A percentile compares a stretch with the other conserved stretches of the same genome.
Evolutionary conservation across 1,140 invertebrate genomes (phyloP).

Genomic region (Radopholus similis): DNA sequence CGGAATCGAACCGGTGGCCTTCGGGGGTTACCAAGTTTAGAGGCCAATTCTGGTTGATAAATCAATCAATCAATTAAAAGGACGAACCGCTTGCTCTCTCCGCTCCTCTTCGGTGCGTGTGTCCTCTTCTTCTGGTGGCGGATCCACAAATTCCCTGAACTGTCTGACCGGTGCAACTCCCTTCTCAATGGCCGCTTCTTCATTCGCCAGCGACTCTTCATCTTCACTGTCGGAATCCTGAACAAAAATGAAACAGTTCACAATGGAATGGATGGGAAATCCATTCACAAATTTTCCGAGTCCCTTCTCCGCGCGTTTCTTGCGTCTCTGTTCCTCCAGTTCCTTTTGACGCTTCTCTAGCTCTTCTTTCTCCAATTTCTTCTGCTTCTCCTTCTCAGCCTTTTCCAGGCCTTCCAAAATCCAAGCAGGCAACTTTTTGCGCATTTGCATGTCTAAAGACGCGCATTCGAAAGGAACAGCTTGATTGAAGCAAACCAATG

Average conservation of each 20-base stretch:
- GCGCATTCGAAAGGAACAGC: neutral
- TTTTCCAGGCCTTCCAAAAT: conserved; percentile 91
- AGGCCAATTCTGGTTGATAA: neutral
- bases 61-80: neutral
- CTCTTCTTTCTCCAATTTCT: conserved; percentile 71
- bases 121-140: conserved; percentile 45
- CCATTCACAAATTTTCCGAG: conserved; percentile 46
- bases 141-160: conserved; percentile 16
- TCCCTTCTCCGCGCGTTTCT: conserved; percentile 30
- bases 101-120: conserved; percentile 39
- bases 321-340: conserved; percentile 26
- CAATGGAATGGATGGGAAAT: neutral
- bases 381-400: conserved; percentile 90
- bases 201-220: conserved; percentile 22
- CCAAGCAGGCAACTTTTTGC: conserved; percentile 86
- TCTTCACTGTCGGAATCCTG: conserved; percentile 34
- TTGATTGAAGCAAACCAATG: conserved; percentile 12
- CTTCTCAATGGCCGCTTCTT: conserved; percentile 23
- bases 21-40: no score
- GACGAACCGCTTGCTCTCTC: conserved; percentile 30
- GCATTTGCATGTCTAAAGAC: conserved; percentile 75
- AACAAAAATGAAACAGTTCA: conserved; percentile 13
- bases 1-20: no score
- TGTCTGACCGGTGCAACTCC: conserved; percentile 1
- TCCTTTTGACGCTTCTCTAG: conserved; percentile 47